Conservation (phyloP, 1,140 invertebrate species). For the Brachionus angularis region DNA sequence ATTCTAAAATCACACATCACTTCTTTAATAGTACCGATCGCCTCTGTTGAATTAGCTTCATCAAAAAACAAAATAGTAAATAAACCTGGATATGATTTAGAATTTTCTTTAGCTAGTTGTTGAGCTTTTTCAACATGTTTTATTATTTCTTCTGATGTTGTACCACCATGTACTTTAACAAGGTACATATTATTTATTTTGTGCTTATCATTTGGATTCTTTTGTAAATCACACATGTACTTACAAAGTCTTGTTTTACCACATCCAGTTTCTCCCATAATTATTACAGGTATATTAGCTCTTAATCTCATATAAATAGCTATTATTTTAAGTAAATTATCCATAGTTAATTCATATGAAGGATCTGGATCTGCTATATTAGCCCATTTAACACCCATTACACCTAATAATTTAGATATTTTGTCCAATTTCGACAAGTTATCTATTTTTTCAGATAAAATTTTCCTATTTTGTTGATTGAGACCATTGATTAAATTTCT, state of each 20-base stretch:
- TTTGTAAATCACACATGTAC: constrained; percentile 25
- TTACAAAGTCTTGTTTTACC: constrained; percentile 47
- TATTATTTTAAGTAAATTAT: constrained; percentile 55
- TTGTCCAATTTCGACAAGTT: constrained; percentile 21
- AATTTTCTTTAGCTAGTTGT: constrained; percentile 46
- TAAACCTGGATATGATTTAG: constrained; percentile 44
- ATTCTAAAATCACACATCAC: constrained; percentile 53
- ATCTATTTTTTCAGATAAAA: constrained; percentile 4
- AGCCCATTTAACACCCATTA: constrained; percentile 19
- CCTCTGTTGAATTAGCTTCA: constrained; percentile 55
- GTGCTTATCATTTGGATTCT: neutral
- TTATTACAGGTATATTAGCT: constrained; percentile 53
- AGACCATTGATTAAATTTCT: neutral
- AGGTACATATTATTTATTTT: constrained; percentile 21
- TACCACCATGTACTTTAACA: constrained; percentile 53
- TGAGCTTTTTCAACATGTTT: constrained; percentile 49
- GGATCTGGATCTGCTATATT: constrained; percentile 8
- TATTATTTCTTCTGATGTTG: constrained; percentile 49
- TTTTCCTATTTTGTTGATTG: constrained; percentile 11
- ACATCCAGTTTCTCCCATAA: constrained; percentile 57
- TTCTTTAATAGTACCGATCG: constrained; percentile 53
- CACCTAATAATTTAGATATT: neutral
- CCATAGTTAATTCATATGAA: constrained; percentile 51
- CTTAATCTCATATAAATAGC: constrained; percentile 52
- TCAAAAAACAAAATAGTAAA: constrained; percentile 56